A percentile compares a stretch with the other conserved stretches of the same genome.
Conservation (phyloP, 1,140 invertebrate species). For the Drosophila miranda region DNA sequence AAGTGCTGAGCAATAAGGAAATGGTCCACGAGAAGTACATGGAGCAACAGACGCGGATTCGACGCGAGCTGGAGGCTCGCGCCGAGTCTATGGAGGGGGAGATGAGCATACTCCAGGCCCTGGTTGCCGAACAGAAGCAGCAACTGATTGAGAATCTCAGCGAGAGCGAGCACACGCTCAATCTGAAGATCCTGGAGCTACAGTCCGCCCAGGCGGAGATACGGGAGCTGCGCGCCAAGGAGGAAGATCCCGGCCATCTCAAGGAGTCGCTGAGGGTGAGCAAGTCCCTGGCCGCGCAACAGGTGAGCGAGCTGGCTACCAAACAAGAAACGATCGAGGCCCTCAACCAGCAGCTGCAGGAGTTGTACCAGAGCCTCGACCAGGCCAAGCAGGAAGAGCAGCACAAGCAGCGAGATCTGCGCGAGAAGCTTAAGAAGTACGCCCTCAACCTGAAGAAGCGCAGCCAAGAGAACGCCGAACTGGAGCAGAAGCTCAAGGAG, state of each 20-base stretch:
- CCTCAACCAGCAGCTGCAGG: constrained; percentile 65
- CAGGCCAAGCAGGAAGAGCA: constrained; percentile 30
- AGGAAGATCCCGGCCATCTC: constrained; percentile 28
- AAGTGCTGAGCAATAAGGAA: constrained; percentile 59
- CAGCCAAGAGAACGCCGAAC: constrained; percentile 84
- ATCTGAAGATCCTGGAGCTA: constrained; percentile 84
- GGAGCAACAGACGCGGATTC: constrained; percentile 64
- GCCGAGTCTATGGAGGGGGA: constrained; percentile 65
- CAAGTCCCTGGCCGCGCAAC: constrained; percentile 62
- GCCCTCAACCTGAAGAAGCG: constrained; percentile 90
- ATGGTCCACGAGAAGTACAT: constrained; percentile 71
- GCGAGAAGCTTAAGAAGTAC: constrained; percentile 90
- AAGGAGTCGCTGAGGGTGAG: constrained; percentile 41
- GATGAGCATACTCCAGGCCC: constrained; percentile 65
- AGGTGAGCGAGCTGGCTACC: constrained; percentile 54
- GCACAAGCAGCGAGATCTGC: constrained; percentile 66
- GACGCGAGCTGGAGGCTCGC: constrained; percentile 57
- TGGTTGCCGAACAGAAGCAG: constrained; percentile 77
- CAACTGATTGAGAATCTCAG: constrained; percentile 74
- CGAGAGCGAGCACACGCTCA: constrained; percentile 72
- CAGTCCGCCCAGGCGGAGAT: constrained; percentile 82
- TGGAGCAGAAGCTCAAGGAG: constrained; percentile 83
- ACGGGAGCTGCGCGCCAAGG: constrained; percentile 73
- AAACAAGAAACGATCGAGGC: constrained; percentile 76
- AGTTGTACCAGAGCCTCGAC: constrained; percentile 64